These are phyloP conservation scores for Tinea semifulvella DNA, from an alignment of 2,888 invertebrate genomes.

Conservation along the genomic window DNA sequence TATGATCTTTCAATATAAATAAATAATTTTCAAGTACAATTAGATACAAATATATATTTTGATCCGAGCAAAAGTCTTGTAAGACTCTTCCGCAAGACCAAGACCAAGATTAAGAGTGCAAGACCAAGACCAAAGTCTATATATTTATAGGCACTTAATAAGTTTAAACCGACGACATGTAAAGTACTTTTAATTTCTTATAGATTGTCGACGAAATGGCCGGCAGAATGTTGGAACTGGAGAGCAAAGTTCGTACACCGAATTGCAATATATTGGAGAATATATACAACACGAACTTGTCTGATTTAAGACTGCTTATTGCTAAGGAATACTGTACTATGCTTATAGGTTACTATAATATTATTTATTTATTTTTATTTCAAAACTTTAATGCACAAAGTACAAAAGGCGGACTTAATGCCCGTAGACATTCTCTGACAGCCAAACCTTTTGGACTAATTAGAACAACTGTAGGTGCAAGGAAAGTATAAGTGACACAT, in stretches of 20 bases:
- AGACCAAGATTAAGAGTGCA: no score
- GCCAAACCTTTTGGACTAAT: no score
- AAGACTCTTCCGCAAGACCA: no score
- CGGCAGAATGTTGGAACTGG: slow-evolving; percentile 53
- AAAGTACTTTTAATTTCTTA: no score
- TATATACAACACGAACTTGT: slow-evolving; percentile 60
- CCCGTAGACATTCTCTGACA: no score
- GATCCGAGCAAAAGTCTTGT: no score
- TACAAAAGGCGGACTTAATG: no score
- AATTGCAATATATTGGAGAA: slow-evolving; percentile 53
- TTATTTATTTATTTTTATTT: not conserved
- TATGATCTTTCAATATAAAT: not conserved
- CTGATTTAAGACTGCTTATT: slow-evolving; percentile 65
- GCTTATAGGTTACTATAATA: slow-evolving; percentile 48
- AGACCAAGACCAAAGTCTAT: not conserved
- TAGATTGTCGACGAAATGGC: slow-evolving; percentile 67
- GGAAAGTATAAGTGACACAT: no score
- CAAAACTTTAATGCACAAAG: no score
- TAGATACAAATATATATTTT: no score
- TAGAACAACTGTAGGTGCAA: no score
- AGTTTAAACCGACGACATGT: no score
- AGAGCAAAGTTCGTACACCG: slow-evolving; percentile 62
- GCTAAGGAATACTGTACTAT: slow-evolving; percentile 70
- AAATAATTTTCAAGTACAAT: not conserved
- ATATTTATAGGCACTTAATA: not conserved